Evolutionary conservation across 2,113 vertebrate genomes (phyloP), one percentile per base, ranked within the genome.

Genomic region (Elephas maximus): DNA sequence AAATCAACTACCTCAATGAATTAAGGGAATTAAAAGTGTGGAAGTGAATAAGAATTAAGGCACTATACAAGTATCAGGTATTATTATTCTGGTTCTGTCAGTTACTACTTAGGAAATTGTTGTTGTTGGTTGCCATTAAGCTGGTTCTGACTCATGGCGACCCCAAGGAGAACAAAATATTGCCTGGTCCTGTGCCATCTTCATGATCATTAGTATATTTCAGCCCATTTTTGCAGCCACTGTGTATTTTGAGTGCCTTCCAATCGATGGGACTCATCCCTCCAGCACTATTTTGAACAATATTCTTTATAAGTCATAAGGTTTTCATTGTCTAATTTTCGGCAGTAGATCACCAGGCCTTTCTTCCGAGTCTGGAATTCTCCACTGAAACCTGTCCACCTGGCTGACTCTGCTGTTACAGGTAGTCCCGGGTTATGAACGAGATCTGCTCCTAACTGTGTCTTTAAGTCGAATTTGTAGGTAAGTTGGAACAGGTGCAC

Each of bases 1-100:
- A 82, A 62, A 44, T 53, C 11, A 71, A 3, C 24, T 74, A 53
- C 15, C 30, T 93, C 51, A 15, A 14, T 53, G 65, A 91, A 51
- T 88, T 71, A 65, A 83, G 48, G 77, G 6, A 88, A 92, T 57
- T 67, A 44, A 79, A 57, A n/a, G 73, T 93, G 78, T 88, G 7
- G 41, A 90, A 17, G 1, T 6, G 18, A 90, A 78, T 87, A n/a
- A 74, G 20, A 91, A 62, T 51, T 33, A 86, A 67, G 41, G 91
- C 67, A 5, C 10, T 81, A 3, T 78, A 57, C 14, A 71, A 48
- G 7, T 45, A 20, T 65, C 33, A 48, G 30, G 7, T 73, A 11
- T 94, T 41, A 41, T 60, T 92, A 92, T 69, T 44, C 83, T 89
- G 18, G 37, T 73, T 51, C 37, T 17, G 1, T 24, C 33, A 33